These are phyloP conservation scores for Pachliopta kotzebuea DNA, from an alignment of 2,888 invertebrate species.

Conservation along the genomic window DNA sequence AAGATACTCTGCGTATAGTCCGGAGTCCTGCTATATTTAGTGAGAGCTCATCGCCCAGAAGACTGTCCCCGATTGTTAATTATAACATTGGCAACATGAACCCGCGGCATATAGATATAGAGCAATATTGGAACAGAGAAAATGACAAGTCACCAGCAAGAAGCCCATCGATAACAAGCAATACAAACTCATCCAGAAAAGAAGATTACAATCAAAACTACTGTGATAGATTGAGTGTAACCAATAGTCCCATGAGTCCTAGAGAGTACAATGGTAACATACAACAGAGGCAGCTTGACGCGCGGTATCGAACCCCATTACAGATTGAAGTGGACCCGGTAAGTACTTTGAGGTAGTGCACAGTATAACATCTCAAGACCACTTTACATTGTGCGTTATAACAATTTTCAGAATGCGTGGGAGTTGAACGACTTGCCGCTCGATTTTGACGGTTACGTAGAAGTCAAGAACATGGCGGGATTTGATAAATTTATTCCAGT, in stretches of 20 bases:
- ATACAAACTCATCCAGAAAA: conserved; percentile 56
- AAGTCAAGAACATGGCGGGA: conserved; percentile 81
- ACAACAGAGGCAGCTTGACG: conserved; percentile 52
- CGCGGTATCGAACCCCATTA: conserved; percentile 76
- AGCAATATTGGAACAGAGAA: conserved; percentile 64
- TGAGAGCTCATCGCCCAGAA: conserved; percentile 65
- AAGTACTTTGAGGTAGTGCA: conserved; percentile 49
- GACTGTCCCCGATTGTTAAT: conserved; percentile 71
- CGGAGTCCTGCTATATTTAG: conserved; percentile 71
- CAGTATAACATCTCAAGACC: not conserved
- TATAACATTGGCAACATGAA: conserved; percentile 78
- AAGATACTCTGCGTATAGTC: conserved; percentile 57
- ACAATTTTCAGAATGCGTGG: conserved; percentile 81
- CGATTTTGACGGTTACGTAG: conserved; percentile 61
- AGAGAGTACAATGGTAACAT: conserved; percentile 67
- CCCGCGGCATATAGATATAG: conserved; percentile 71
- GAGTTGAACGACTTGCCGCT: conserved; percentile 69
- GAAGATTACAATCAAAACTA: conserved; percentile 72
- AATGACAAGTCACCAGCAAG: conserved; percentile 59
- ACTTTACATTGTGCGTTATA: conserved; percentile 13
- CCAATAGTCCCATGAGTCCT: conserved; percentile 61
- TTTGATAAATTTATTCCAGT: conserved; percentile 80
- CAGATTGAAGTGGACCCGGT: conserved; percentile 86
- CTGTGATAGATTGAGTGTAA: conserved; percentile 61
- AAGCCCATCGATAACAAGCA: conserved; percentile 57